These are phyloP conservation scores for Champsocephalus esox DNA, from an alignment of 2,797 vertebrate species.

Conservation along the genomic window DNA sequence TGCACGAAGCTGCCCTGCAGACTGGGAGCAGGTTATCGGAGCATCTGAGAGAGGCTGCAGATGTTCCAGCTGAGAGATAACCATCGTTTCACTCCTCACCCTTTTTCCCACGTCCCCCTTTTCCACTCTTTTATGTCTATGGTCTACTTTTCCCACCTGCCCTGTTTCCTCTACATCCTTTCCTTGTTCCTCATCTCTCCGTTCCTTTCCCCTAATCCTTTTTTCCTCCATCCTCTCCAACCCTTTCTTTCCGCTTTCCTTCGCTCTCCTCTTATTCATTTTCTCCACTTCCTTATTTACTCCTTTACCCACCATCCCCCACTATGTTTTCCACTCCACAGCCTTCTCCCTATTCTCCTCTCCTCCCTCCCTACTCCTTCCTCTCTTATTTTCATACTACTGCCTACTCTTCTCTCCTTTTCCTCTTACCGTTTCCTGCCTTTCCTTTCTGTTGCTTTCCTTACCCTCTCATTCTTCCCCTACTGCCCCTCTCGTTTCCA, in stretches of 20 bases:
- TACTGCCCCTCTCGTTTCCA: not conserved
- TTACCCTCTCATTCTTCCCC: not conserved
- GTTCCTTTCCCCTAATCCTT: no score
- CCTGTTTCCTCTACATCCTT: slow-evolving; percentile 4
- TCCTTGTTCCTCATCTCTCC: not conserved
- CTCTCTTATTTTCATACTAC: no score
- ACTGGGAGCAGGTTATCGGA: slow-evolving; percentile 56
- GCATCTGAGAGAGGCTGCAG: slow-evolving; percentile 58
- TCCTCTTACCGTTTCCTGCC: not conserved
- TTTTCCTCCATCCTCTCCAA: not conserved
- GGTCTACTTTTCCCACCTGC: not conserved
- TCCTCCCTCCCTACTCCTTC: not conserved
- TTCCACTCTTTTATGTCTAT: slow-evolving; percentile 2
- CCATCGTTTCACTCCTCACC: slow-evolving; percentile 62
- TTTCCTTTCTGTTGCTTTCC: not conserved
- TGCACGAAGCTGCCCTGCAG: slow-evolving; percentile 44
- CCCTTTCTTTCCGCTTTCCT: not conserved
- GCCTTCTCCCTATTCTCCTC: no score
- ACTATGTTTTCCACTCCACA: no score
- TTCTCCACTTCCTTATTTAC: no score
- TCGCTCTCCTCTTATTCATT: not conserved
- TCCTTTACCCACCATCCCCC: not conserved
- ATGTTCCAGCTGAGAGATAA: slow-evolving; percentile 75
- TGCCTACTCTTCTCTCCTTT: not conserved
- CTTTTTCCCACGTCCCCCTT: not conserved